Conservation (phyloP, 2,797 vertebrate genomes). For the Silurus aristotelis region DNA sequence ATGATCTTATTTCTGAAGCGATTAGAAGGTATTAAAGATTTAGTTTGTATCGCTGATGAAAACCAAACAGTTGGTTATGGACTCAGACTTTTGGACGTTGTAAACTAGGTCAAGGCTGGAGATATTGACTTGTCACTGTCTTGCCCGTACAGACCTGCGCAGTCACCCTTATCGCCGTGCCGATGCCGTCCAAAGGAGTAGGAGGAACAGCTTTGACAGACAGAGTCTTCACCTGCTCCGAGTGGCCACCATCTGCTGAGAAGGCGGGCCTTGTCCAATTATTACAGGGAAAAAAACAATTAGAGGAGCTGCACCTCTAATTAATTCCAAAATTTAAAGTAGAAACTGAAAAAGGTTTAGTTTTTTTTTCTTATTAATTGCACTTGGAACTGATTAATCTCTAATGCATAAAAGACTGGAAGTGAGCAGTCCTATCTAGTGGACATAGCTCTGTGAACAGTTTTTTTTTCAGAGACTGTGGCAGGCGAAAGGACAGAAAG, state of each 20-base stretch:
- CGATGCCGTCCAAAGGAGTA: conserved; percentile 50
- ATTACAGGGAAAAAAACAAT: background rate
- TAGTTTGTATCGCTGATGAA: too few relatives aligned
- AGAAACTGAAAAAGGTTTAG: background rate
- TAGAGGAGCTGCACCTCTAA: conserved; percentile 1
- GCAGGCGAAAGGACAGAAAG: background rate
- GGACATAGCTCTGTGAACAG: background rate
- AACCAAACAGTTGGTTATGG: background rate
- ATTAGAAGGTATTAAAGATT: background rate
- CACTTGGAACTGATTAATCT: conserved; percentile 16
- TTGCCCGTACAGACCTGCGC: conserved; percentile 52
- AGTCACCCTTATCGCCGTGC: conserved; percentile 53
- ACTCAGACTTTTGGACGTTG: background rate
- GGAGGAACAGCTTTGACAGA: conserved; percentile 48
- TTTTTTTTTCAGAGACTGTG: conserved; percentile 4
- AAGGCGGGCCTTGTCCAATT: background rate
- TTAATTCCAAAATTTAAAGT: conserved; percentile 7
- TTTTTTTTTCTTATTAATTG: background rate
- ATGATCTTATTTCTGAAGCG: background rate
- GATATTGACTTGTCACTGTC: conserved; percentile 7
- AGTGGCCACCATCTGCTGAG: conserved; percentile 51
- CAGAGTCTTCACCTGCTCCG: conserved; percentile 49
- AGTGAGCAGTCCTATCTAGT: background rate
- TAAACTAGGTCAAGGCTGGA: background rate
- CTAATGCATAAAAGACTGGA: background rate